Base-by-base conservation (phyloP, 2,797 vertebrate genomes). In the Coracias cyanogaster region DNA sequence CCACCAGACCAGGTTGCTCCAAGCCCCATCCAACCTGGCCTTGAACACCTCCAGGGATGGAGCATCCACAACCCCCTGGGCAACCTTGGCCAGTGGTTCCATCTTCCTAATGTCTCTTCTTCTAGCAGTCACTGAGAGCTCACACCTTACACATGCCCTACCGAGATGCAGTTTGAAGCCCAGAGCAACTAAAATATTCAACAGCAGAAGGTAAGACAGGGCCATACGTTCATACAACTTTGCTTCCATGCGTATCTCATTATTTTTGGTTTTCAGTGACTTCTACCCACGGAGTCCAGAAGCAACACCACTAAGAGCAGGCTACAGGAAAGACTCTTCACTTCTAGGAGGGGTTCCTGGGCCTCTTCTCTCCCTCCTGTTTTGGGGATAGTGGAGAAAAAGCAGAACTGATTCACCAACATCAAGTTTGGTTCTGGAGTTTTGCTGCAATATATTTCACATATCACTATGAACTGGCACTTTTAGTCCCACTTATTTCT, bases 171-270 rank as follows among this genome's bases (percentile, higher is more conserved):
- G 3, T 10, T 3, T 26, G 37, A 71, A 76, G 41, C 17, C 21
- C 19, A 5, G 31, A 12, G 25, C 29, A 26, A 33, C 61, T 20
- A 14, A 57, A 58, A 41, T 1, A 35, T 24, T 35, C 18, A 0
- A 22, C 10, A 57, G 31, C 29, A 55, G 46, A 14, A 73, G 18
- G 49, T 14, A 19, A 19, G 45, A 4, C 3, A 26, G 51, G 35
- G 33, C 28, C 45, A 28, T 6, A 24, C 2, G 46, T 14, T 14
- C 26, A 35, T 69, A 70, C 5, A 15, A 0, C 3, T 18, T 19
- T 16, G 3, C 48, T 55, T 9, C 70, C 77, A 14, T 1, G 8
- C 6, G 1, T 1, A 5, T 4, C 45, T 37, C 1, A 1, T 2
- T 11, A 8, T 13, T 60, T 22, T 1, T 8, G 3, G n/a, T 77